Evolutionary conservation across 2,888 invertebrate genomes (phyloP).

Genomic region (Polydrusus tereticollis): DNA sequence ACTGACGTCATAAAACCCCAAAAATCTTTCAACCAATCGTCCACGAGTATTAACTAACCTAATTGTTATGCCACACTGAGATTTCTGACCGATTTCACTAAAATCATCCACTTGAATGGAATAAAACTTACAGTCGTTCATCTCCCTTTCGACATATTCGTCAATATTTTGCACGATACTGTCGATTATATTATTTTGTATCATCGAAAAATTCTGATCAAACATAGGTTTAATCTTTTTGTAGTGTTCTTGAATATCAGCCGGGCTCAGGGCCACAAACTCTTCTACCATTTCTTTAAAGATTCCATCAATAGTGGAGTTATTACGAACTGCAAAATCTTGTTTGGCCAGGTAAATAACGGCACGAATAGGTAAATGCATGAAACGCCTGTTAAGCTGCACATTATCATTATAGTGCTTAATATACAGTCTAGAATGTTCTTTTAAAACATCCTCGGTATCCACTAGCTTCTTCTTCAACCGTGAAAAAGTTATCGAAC

Average conservation of each 20-base stretch:
- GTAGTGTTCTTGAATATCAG: slow-evolving; percentile 30
- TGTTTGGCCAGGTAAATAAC: slow-evolving; percentile 23
- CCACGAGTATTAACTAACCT: slow-evolving; percentile 34
- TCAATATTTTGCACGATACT: slow-evolving; percentile 22
- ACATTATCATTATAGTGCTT: slow-evolving; percentile 30
- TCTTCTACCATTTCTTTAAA: slow-evolving; percentile 23
- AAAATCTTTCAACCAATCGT: slow-evolving; percentile 44
- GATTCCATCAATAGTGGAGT: slow-evolving; percentile 13
- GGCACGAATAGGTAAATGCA: slow-evolving; percentile 30
- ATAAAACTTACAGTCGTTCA: slow-evolving; percentile 32
- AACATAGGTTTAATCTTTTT: slow-evolving; percentile 34
- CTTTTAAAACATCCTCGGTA: slow-evolving; percentile 15
- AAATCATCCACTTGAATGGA: slow-evolving; percentile 39
- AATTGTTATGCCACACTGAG: slow-evolving; percentile 34
- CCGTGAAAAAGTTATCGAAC: not conserved
- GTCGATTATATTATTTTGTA: slow-evolving; percentile 40
- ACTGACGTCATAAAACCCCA: slow-evolving; percentile 51
- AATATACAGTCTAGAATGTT: slow-evolving; percentile 25
- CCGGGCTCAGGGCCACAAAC: slow-evolving; percentile 4
- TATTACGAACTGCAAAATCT: slow-evolving; percentile 24
- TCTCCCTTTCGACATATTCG: slow-evolving; percentile 34
- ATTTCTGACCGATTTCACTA: slow-evolving; percentile 32
- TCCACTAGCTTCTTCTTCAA: not conserved
- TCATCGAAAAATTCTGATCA: slow-evolving; percentile 15
- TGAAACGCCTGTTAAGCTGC: slow-evolving; percentile 28